Base-by-base conservation (phyloP, 2,797 vertebrate species). In the Sebastolobus altivelis region DNA sequence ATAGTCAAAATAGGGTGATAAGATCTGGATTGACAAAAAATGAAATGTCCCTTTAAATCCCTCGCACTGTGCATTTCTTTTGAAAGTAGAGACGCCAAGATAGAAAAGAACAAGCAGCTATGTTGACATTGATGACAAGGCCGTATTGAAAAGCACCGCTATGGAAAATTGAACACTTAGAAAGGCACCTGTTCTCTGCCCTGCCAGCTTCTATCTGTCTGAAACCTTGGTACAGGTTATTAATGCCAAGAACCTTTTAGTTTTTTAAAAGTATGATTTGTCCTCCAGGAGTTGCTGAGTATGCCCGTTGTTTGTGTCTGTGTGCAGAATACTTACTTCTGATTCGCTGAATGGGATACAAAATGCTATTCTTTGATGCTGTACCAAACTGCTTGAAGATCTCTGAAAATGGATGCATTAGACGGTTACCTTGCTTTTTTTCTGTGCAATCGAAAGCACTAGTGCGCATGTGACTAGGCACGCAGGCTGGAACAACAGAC, bases 351-450 rank as follows among this genome's bases (percentile, higher is more conserved):
- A 74, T 58, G 71, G 65, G 20, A 72, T 37, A 72, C 7, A 43
- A 68, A 55, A 68, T 49, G 37, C 12, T 40, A 31, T 56, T 25
- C 60, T 73, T 78, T 84, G 58, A 82, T 80, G 75, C 81, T 59
- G 37, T 38, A 71, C 29, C 16, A 68, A 73, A 80, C 35, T 56
- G 56, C 72, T 60, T 79, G 66, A 77, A 77, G 69, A 69, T 77
- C 46, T 6, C 69, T 65, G 54, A 63, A 87, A 89, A 86, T 82
- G 62, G 56, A 75, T 73, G 75, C 61, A 81, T 83, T 85, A 80
- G 76, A 67, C 2, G 7, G 40, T 66, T 71, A 69, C 68, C 54
- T 75, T 74, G 46, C 70, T 70, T 80, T 72, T 82, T 78, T 77
- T 76, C 38, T 56, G 27, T 79, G 56, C 61, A 33, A 37, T 20